Base-by-base conservation (phyloP, 2,888 invertebrate species). In the Bombyx huttoni region DNA sequence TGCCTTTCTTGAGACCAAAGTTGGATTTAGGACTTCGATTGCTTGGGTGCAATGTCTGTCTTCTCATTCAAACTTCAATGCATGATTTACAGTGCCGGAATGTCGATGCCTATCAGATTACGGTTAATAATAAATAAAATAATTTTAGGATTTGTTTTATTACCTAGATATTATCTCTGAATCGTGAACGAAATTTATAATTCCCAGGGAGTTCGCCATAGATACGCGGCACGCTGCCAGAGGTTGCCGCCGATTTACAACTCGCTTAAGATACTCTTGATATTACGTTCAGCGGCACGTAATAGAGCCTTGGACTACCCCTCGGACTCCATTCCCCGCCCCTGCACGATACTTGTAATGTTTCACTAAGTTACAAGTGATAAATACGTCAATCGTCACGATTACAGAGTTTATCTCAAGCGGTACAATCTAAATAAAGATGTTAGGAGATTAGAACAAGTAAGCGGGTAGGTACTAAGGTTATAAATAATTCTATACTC, bases 231-330 rank as follows among this genome's bases (percentile, higher is more conserved):
- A 70, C 67, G 55, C 53, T 59, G 63, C 65, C 62, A 63, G 74
- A 75, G 69, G 74, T 70, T 78, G 73, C 77, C 74, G 70, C 69
- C 73, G 78, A 81, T 81, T 81, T 78, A 79, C 81, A 80, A 80
- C 60, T 53, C 54, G 40, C 40, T 52, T 74, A 76, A 72, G 66
- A 68, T 73, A 75, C 75, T 75, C 75, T 74, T 65, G 71, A 68
- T 76, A 70, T 77, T 78, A 80, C 78, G 70, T 78, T 64, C 69
- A 69, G 59, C 67, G 70, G 70, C 75, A 77, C 80, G 78, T 81
- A 78, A 77, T 73, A 71, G 66, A 66, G 66, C 70, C 63, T 65
- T 78, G 73, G 73, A 74, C 63, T 68, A 68, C 65, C 69, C 60
- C 56, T 51, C 24, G 24, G 24, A 24, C 24, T 24, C 40, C 57